Evolutionary conservation across 2,113 vertebrate species (phyloP), one percentile per base, ranked within the genome.

Genomic region (Delphinapterus leucas): DNA sequence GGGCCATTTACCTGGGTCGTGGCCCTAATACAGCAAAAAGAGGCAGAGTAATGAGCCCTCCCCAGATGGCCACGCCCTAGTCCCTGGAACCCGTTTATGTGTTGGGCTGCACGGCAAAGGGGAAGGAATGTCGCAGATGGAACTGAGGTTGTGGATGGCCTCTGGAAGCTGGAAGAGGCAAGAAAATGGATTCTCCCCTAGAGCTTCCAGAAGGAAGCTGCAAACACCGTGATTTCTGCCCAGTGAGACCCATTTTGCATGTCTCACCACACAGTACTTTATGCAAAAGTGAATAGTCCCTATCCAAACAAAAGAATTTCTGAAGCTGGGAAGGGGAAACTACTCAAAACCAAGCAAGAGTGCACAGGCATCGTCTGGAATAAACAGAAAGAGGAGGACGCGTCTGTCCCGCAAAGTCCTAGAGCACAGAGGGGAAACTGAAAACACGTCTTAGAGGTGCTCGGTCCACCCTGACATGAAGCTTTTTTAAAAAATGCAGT

Each of bases 81-180:
- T 55, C 31, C 14, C 3, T 2, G 10, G 61, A 23, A 4, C 67
- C 33, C 13, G 2, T 2, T 31, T 44, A 28, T 4, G n/a, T 47
- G 73, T 0, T 74, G 70, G 65, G 33, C 12, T 44, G 18, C 23
- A 4, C 20, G 61, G 8, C 28, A 81, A 49, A 67, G 60, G 1
- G 31, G 63, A 8, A 49, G 21, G 38, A 79, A 53, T 20, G 47
- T 23, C 28, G 3, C 31, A 21, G 76, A 53, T 21, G 77, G 36
- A 1, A 58, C 1, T 25, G 12, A 60, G 79, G 79, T 5, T 81
- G 53, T 1, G 0, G 36, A 60, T 8, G 0, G 23, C 8, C 11
- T 70, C 60, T 17, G 70, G 8, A 49, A 8, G 3, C 25, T 2
- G 13, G 36, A 47, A 79, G 67, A 8, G n/a, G 44, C 49, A 25